These are phyloP conservation scores for Sebastiscus albofasciatus DNA, from an alignment of 2,797 vertebrate genomes.

Conservation along the genomic window DNA sequence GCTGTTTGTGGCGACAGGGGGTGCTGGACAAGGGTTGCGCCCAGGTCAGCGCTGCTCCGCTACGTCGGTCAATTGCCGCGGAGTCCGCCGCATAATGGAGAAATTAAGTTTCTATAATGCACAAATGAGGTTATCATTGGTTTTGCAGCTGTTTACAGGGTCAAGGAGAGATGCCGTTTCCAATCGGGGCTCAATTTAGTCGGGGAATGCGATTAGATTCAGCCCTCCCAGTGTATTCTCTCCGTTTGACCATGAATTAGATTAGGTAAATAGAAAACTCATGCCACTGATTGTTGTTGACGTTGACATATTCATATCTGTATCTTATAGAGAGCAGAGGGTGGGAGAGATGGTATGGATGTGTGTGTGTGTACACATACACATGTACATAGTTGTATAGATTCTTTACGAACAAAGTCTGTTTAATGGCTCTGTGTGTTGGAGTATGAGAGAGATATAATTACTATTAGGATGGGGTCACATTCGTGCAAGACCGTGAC, in stretches of 20 bases:
- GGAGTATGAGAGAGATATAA: background rate
- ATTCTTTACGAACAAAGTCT: background rate
- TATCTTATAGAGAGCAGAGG: constrained; percentile 7
- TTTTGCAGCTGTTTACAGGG: constrained; percentile 74
- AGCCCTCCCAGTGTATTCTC: constrained; percentile 63
- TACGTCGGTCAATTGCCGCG: constrained; percentile 54
- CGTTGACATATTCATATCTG: constrained; percentile 59
- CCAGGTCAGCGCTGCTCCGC: constrained; percentile 47
- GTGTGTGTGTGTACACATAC: background rate
- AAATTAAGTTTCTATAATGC: constrained; percentile 77
- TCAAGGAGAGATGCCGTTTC: constrained; percentile 75
- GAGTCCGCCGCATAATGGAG: constrained; percentile 63
- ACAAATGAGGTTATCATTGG: constrained; percentile 78
- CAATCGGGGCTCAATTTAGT: constrained; percentile 68
- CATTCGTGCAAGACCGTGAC: background rate
- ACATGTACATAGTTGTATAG: background rate
- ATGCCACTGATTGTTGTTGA: constrained; percentile 69
- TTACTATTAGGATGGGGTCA: constrained; percentile 1
- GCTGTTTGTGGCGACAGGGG: background rate
- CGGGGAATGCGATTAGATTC: constrained; percentile 72
- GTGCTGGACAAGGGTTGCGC: background rate
- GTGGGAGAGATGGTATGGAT: background rate
- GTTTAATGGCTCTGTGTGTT: background rate
- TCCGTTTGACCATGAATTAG: constrained; percentile 70
- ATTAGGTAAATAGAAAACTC: constrained; percentile 72